phyloP scores from a whole-genome alignment of 1,140 invertebrate species.

The Lycorma delicatula region DNA sequence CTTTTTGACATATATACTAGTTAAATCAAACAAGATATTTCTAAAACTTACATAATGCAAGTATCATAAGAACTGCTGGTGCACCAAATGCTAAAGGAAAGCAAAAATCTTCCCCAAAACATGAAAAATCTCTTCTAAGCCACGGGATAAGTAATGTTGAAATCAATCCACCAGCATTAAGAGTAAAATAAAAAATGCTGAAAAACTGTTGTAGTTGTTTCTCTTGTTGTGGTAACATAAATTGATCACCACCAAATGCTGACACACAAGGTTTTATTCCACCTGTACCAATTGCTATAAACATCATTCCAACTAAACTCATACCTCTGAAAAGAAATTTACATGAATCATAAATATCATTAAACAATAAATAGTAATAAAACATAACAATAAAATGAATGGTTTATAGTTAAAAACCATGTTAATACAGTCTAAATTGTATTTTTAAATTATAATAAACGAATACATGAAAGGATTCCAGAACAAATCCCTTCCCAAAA shows the following conservation, averaged over 20 bases:
- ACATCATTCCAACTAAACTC: constrained; percentile 62
- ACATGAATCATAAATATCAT: too few species aligned
- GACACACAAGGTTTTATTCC: constrained; percentile 97
- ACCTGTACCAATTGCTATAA: constrained; percentile 86
- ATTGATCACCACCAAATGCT: constrained; percentile 96
- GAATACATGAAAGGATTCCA: too few species aligned
- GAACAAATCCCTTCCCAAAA: too few species aligned
- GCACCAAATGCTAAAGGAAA: constrained; percentile 88
- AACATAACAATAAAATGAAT: too few species aligned
- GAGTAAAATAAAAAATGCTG: constrained; percentile 88
- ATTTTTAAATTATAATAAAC: too few species aligned
- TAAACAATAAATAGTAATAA: too few species aligned
- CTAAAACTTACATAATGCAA: constrained; percentile 69
- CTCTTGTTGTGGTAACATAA: constrained; percentile 67
- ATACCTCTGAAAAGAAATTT: constrained; percentile 57
- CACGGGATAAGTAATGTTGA: constrained; percentile 86
- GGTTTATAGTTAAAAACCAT: too few species aligned
- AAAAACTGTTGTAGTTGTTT: constrained; percentile 75
- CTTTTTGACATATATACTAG: too few species aligned
- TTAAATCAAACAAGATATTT: too few species aligned
- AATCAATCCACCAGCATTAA: constrained; percentile 84
- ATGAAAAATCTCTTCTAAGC: constrained; percentile 69
- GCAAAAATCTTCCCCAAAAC: constrained; percentile 72
- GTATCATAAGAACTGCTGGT: constrained; percentile 75
- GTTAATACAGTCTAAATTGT: too few species aligned